phyloP scores from a whole-genome alignment of 2,797 vertebrate genomes.

The Pogoniulus pusillus region DNA sequence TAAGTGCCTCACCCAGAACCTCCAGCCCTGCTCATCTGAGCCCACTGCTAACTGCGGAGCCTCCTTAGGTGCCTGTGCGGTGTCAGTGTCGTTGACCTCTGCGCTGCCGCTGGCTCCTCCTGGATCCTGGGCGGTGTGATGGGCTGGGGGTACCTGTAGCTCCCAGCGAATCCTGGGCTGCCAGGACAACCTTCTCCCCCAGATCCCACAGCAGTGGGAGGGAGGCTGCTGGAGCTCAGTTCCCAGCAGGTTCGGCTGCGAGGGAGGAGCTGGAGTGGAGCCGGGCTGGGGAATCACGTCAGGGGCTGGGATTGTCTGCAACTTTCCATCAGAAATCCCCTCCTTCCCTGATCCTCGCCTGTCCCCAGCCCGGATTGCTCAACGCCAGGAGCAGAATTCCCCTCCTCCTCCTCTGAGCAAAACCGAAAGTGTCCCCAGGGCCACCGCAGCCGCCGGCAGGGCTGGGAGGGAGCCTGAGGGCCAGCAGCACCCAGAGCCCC shows the following conservation, averaged over 20 bases:
- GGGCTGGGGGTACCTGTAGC: fast-evolving
- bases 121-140: neutral
- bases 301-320: neutral
- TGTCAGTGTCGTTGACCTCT: neutral
- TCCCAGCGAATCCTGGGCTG: fast-evolving
- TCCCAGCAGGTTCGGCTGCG: fast-evolving
- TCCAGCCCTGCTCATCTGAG: neutral
- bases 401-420: neutral
- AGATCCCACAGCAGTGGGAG: fast-evolving
- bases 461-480: neutral
- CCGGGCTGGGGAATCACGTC: neutral
- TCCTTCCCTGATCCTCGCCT: neutral
- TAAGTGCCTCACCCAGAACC: no score
- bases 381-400: neutral
- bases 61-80: neutral
- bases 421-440: neutral
- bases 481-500: neutral
- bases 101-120: neutral
- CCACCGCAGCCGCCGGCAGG: neutral
- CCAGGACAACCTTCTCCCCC: neutral
- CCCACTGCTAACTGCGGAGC: neutral
- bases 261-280: neutral
- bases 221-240: neutral
- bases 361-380: neutral
- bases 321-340: slow-evolving; percentile 51